phyloP scores from a whole-genome alignment of 2,797 vertebrate genomes.

The Chloroceryle amazona region DNA sequence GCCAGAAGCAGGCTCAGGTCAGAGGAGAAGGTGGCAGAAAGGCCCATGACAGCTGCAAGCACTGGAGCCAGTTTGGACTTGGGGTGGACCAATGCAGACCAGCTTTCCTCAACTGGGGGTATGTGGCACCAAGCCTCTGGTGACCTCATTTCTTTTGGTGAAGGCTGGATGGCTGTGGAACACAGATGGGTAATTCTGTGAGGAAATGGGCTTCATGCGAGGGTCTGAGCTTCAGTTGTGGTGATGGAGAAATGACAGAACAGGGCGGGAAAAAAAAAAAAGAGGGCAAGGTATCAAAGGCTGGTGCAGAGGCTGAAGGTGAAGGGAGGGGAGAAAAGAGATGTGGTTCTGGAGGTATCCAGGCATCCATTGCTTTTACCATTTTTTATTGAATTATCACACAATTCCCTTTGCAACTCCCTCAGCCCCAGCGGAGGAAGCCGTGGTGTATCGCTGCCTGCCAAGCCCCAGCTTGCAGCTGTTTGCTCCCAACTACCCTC shows the following conservation, averaged over 20 bases:
- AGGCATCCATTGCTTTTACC: neutral
- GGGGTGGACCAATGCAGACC: accelerated
- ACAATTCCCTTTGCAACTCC: neutral
- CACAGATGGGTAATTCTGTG: neutral
- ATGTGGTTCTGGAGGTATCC: neutral
- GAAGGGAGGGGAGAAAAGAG: neutral
- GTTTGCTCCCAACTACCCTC: neutral
- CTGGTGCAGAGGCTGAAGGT: neutral
- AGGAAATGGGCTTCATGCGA: neutral
- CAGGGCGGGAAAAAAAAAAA: neutral
- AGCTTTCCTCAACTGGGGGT: neutral
- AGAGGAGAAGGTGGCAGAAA: neutral
- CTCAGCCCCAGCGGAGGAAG: neutral
- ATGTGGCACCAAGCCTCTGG: neutral
- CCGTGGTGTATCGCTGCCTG: neutral
- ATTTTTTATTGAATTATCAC: neutral
- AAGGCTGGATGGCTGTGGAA: neutral
- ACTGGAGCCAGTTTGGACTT: neutral
- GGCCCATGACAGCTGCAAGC: neutral
- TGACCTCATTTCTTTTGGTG: neutral
- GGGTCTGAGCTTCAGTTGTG: neutral
- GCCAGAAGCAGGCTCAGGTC: neutral
- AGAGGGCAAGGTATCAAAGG: neutral
- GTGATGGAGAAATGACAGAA: neutral
- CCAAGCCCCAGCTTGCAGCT: neutral